phyloP scores from a whole-genome alignment of 2,888 invertebrate species.

The Apamea sordens region DNA sequence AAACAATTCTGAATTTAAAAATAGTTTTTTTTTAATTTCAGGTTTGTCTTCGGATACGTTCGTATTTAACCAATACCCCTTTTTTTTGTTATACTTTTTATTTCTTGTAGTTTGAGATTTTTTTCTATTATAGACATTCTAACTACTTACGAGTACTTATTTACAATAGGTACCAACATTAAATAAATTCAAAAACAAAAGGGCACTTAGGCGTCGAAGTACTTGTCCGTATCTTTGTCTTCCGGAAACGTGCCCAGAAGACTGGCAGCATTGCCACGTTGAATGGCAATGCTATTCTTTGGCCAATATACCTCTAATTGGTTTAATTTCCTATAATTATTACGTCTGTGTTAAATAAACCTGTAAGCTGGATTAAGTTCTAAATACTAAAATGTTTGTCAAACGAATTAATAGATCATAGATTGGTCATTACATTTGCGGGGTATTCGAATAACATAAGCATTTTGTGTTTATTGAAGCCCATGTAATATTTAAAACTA shows the following conservation, averaged over 20 bases:
- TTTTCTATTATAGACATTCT: too few relatives aligned
- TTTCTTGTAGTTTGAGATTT: too few relatives aligned
- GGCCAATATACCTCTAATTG: not conserved
- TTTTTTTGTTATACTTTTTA: not conserved
- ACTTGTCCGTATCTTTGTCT: not conserved
- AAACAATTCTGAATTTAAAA: too few relatives aligned
- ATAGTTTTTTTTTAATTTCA: not conserved
- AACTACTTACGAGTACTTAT: too few relatives aligned
- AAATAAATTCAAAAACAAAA: not conserved
- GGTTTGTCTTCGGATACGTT: not conserved
- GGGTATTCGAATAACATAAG: not conserved
- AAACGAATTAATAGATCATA: not conserved
- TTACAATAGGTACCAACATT: too few relatives aligned
- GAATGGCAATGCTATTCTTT: not conserved
- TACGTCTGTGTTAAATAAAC: not conserved
- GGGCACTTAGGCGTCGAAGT: not conserved
- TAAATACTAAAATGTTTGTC: not conserved
- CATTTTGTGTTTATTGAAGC: slow-evolving; percentile 12
- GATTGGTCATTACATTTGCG: not conserved
- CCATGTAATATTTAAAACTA: not conserved
- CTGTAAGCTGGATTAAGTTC: not conserved
- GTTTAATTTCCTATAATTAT: not conserved
- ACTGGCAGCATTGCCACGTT: not conserved
- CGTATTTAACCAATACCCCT: not conserved
- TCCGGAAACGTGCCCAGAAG: not conserved